Evolutionary conservation across 1,140 invertebrate species (phyloP).

Genomic region (Brachionus angularis): DNA sequence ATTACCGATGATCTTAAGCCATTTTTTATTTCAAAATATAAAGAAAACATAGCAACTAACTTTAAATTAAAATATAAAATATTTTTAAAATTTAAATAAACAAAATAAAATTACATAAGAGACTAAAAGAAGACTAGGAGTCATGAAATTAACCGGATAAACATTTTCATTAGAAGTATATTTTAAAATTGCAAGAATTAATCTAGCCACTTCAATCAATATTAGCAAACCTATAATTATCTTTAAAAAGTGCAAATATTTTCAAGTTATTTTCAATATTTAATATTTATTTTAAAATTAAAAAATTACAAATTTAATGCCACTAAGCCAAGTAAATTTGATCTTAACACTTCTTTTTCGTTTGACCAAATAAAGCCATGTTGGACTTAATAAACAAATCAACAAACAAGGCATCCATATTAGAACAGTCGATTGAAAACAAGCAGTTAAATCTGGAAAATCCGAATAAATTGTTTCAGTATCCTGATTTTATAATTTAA

Average conservation of each 20-base stretch:
- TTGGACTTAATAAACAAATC: background rate
- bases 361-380: constrained; percentile 29
- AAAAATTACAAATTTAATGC: constrained; percentile 10
- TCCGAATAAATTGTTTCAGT: background rate
- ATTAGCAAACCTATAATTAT: constrained; percentile 24
- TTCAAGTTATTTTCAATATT: background rate
- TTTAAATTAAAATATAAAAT: background rate
- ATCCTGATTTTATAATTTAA: background rate
- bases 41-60: background rate
- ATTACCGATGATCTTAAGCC: constrained; percentile 26
- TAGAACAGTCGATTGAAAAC: background rate
- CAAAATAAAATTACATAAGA: background rate
- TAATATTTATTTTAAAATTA: background rate
- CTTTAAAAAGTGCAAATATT: background rate
- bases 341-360: background rate
- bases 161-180: background rate
- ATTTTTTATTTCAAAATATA: background rate
- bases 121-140: background rate
- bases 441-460: constrained; percentile 7
- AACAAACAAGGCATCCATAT: background rate
- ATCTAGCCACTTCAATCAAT: background rate
- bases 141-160: constrained; percentile 21
- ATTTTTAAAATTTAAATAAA: background rate
- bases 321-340: constrained; percentile 10
- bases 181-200: background rate